These are phyloP conservation scores for Sesia apiformis DNA, from an alignment of 2,888 invertebrate genomes.

Conservation along the genomic window DNA sequence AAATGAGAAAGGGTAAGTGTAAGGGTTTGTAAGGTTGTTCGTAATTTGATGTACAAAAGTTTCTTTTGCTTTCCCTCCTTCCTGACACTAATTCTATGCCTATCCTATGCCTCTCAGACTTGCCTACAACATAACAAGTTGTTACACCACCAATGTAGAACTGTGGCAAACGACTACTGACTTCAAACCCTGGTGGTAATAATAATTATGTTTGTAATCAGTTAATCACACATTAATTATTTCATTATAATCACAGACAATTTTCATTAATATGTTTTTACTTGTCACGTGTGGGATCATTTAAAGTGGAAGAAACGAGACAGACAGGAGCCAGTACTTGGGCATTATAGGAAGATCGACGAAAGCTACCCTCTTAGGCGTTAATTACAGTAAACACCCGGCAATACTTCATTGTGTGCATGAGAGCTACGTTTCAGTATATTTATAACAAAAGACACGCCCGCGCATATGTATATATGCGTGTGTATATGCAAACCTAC, in stretches of 20 bases:
- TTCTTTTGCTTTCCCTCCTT: not conserved
- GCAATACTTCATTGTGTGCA: too few relatives aligned
- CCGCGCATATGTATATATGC: too few relatives aligned
- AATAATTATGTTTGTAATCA: constrained; percentile 1
- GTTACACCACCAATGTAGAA: constrained; percentile 46
- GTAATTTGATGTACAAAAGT: not conserved
- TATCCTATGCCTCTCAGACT: constrained; percentile 27
- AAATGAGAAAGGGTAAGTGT: constrained; percentile 43
- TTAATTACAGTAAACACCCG: too few relatives aligned
- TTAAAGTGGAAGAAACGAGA: too few relatives aligned
- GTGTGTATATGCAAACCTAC: too few relatives aligned
- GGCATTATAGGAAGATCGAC: too few relatives aligned
- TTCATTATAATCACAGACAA: not conserved
- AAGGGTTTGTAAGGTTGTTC: too few relatives aligned
- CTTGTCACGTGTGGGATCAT: not conserved
- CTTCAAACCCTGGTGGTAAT: constrained; percentile 55
- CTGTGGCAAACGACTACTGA: constrained; percentile 38
- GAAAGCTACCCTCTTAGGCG: too few relatives aligned
- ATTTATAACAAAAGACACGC: too few relatives aligned
- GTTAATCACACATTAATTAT: not conserved
- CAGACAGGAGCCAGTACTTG: too few relatives aligned
- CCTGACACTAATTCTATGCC: not conserved
- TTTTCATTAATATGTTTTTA: not conserved
- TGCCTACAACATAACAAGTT: constrained; percentile 44
- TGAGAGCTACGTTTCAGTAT: too few relatives aligned